Evolutionary conservation across 2,113 vertebrate species (phyloP).

Genomic region (Damaliscus lunatus): DNA sequence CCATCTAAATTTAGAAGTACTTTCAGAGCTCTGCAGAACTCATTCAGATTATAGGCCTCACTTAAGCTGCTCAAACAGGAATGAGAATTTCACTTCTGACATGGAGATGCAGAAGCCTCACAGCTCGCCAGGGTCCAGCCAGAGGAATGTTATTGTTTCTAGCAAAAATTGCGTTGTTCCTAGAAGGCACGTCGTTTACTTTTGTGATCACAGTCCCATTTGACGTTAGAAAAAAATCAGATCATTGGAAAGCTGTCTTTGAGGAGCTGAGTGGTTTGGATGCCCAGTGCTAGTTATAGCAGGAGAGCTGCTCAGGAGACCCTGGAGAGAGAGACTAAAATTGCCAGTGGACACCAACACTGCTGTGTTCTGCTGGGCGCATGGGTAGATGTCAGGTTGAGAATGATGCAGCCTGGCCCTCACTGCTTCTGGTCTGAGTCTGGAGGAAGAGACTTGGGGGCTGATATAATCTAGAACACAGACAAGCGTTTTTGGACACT

Average conservation of each 20-base stretch:
- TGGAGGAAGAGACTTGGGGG: not conserved
- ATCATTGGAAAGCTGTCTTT: not conserved
- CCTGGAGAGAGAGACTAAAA: not conserved
- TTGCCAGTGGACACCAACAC: not conserved
- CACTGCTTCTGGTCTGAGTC: not conserved
- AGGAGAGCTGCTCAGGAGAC: not conserved
- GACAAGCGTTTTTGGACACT: not conserved
- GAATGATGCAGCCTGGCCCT: not conserved
- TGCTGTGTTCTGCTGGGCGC: not conserved
- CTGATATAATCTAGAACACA: not conserved
- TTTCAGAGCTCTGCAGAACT: constrained; percentile 32
- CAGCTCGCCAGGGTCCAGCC: not conserved
- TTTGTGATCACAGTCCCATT: not conserved
- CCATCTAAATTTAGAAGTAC: constrained; percentile 4
- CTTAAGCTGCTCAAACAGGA: not conserved
- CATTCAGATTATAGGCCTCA: not conserved
- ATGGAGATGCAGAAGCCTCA: not conserved
- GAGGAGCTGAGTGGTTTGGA: not conserved
- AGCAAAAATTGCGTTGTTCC: not conserved
- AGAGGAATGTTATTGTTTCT: not conserved
- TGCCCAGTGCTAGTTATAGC: not conserved
- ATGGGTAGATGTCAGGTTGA: not conserved
- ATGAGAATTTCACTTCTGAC: not conserved
- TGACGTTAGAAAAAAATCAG: not conserved
- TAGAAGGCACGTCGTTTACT: not conserved